Percentiles rank a stretch among this genome's conserved stretches.
phyloP scores from a whole-genome alignment of 2,113 vertebrate genomes.

The Atherinomorus stipes region DNA sequence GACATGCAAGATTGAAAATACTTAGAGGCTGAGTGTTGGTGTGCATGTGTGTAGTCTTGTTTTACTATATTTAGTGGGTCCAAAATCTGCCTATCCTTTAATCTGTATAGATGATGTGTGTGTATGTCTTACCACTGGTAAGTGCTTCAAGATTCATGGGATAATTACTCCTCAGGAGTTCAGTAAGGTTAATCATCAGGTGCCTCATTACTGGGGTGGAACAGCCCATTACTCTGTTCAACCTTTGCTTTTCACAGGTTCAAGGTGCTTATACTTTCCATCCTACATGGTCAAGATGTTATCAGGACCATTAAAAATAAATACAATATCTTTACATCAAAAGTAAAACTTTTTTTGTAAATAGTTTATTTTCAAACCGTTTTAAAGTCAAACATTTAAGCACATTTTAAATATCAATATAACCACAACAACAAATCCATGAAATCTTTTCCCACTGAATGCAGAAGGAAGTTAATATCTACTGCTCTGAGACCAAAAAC shows the following conservation, averaged over 20 bases:
- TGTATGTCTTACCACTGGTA: conserved; percentile 5
- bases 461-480: too few relatives aligned
- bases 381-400: too few relatives aligned
- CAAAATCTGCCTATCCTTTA: too few relatives aligned
- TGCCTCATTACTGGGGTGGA: conserved; percentile 48
- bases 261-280: conserved; percentile 2
- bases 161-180: conserved; percentile 57
- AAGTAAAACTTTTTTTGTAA: too few relatives aligned
- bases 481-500: too few relatives aligned
- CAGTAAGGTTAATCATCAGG: conserved; percentile 38
- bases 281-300: neutral
- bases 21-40: neutral
- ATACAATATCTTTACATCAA: neutral
- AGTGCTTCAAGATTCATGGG: conserved; percentile 9
- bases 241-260: neutral
- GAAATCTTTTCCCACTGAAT: too few relatives aligned
- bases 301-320: neutral
- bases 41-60: neutral
- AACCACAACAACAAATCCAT: too few relatives aligned
- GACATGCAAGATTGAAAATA: conserved; percentile 48
- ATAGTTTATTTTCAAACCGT: too few relatives aligned
- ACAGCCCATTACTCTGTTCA: conserved; percentile 41
- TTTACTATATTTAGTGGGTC: neutral
- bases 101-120: too few relatives aligned
- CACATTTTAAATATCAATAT: too few relatives aligned